Base-by-base conservation (phyloP, 2,888 invertebrate genomes). In the Cyrtodaria siliqua region DNA sequence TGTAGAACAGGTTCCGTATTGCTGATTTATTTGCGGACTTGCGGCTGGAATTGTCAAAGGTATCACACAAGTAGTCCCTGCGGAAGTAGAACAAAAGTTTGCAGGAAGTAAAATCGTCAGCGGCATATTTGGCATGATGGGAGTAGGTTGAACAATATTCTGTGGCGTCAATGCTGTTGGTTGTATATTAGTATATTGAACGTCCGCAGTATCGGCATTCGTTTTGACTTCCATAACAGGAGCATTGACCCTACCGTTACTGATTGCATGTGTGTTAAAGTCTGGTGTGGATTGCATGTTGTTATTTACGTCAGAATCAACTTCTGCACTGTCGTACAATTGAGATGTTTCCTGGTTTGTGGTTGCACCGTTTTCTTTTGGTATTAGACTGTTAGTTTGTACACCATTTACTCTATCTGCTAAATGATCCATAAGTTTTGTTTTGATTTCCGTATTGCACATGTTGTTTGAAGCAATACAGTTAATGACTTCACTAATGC, bases 401-500 rank as follows among this genome's bases (percentile, higher is more conserved):
- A 18, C 20, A 4, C 44, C 53, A 59, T 57, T 63, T 1, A 80
- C 60, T 57, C 60, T 75, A 26, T 80, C 66, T 4, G 74, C 73
- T 0, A 80, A 60, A 47, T 80, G 80, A 38, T 73, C 68, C 24
- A 80, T 52, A 16, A 80, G 70, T 55, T 73, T 73, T 9, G 73
- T 69, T 49, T 75, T 75, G 4, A 77, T 63, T 27, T 76, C 73
- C 18, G 76, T 63, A 27, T 73, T 67, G 18, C 70, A 73, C 4
- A 69, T 40, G 18, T 76, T 62, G 26, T 38, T 70, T 0, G 80
- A 62, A 29, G 72, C 68, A 16, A 80, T 64, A 40, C 59, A 73
- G 14, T 70, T 73, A 6, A 80, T 70, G 1, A 80, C 76, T 55
- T 80, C 80, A n/a, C 73, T 63, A 42, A 80, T 70, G 47, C 80